Evolutionary conservation across 2,797 vertebrate species (phyloP).

Genomic region (Parauchenoglanis ngamensis): DNA sequence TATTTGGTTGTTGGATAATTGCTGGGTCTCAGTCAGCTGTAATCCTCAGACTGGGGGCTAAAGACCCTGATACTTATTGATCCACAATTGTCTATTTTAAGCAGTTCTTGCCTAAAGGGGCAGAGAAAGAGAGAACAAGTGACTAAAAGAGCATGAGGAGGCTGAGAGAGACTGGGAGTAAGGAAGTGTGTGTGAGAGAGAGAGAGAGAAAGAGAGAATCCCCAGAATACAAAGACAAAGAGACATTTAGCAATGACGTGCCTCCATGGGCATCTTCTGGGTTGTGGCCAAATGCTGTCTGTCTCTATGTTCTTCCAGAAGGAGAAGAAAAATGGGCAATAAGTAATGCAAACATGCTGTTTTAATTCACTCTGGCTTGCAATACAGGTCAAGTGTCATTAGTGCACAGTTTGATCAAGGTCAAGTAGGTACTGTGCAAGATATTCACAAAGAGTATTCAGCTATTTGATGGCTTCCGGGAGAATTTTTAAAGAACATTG

Average conservation of each 20-base stretch:
- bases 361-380: slow-evolving; percentile 11
- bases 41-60: slow-evolving; percentile 38
- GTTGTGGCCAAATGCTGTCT: slow-evolving; percentile 37
- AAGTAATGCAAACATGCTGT: slow-evolving; percentile 19
- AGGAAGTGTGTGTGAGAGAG: slow-evolving; percentile 62
- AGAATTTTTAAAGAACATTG: neutral
- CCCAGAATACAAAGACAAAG: slow-evolving; percentile 51
- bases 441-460: neutral
- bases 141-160: slow-evolving; percentile 59
- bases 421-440: neutral
- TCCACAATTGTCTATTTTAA: slow-evolving; percentile 72
- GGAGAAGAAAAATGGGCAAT: slow-evolving; percentile 18
- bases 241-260: slow-evolving; percentile 37
- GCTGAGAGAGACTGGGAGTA: neutral
- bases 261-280: slow-evolving; percentile 48
- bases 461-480: neutral
- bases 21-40: slow-evolving; percentile 32
- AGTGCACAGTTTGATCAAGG: slow-evolving; percentile 9
- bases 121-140: slow-evolving; percentile 37
- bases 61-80: slow-evolving; percentile 76
- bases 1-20: neutral
- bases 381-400: slow-evolving; percentile 12
- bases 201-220: slow-evolving; percentile 61
- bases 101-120: slow-evolving; percentile 57
- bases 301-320: slow-evolving; percentile 23